Evolutionary conservation across 2,797 vertebrate genomes (phyloP).

Genomic region (Myiotriccus ornatus): DNA sequence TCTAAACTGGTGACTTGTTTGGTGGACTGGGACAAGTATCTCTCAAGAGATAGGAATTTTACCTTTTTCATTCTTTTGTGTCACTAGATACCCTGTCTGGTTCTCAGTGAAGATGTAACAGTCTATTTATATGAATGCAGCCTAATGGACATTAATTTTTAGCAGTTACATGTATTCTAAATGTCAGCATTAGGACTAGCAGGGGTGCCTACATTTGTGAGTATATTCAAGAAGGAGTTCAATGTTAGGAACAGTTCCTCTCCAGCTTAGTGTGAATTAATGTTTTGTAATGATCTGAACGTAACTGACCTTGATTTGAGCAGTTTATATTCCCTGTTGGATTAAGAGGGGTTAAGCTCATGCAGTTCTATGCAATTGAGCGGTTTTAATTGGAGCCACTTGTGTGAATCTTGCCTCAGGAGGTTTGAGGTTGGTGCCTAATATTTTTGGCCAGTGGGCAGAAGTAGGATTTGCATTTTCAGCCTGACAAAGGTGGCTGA

Average conservation of each 20-base stretch:
- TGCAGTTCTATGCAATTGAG: conserved; percentile 5
- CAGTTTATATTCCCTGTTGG: conserved; percentile 11
- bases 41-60: background rate
- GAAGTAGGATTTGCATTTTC: background rate
- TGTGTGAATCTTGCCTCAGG: background rate
- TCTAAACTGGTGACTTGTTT: background rate
- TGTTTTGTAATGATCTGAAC: conserved; percentile 26
- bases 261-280: background rate
- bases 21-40: background rate
- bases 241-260: background rate
- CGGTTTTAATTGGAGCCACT: background rate
- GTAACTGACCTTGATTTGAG: conserved; percentile 56
- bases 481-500: background rate
- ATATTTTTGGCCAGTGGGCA: background rate
- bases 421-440: background rate
- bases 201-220: background rate
- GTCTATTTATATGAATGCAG: background rate
- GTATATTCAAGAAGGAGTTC: background rate
- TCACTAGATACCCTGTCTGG: background rate
- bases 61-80: background rate
- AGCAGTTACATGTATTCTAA: background rate
- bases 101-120: background rate
- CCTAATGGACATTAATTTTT: background rate
- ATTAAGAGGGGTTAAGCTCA: background rate
- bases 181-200: background rate